Evolutionary conservation across 2,113 vertebrate species (phyloP), one percentile per base, ranked within the genome.

Genomic region (Malurus elegans): DNA sequence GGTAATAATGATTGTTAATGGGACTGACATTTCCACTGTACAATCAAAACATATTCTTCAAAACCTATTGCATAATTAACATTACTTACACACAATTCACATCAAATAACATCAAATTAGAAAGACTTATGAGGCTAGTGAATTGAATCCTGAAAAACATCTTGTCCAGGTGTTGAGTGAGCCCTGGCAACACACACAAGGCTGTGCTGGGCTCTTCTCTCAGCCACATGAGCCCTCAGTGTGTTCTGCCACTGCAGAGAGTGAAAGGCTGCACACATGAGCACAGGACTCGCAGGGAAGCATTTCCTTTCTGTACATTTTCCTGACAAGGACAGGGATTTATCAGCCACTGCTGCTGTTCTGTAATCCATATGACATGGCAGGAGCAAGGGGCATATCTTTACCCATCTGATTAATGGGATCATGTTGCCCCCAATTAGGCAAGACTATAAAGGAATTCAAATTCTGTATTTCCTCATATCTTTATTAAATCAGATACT

Each of bases 1-100:
- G 94, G 86, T 96, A 96, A 96, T 96, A 94, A 96, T 93, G 95
- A 96, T 79, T 90, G 96, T 96, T 98, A 98, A 98, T 96, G 97
- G 97, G 93, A 89, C 86, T 98, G 98, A 97, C 97, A 98, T 98
- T 98, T 97, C 92, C 91, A 90, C 78, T 75, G 79, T 79, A 96
- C 80, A 76, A 84, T 70, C 86, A 95, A 97, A 96, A 96, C 92
- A 83, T 95, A 79, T 96, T 96, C 93, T 97, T 97, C 95, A 96
- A 95, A 97, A 95, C 62, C 81, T 86, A 53, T 83, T 74, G 66
- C 92, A 76, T 96, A 97, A 97, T 97, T 98, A 97, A 91, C 89
- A 96, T 92, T 89, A 96, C 87, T 91, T 88, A 62, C 86, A 96
- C 92, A 97, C 93, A 96, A 93, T 93, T 95, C 96, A 97, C 92